Percentiles rank a stretch among this genome's conserved stretches.
Conservation (phyloP, 2,797 vertebrate species). For the Clarias pachynema region DNA sequence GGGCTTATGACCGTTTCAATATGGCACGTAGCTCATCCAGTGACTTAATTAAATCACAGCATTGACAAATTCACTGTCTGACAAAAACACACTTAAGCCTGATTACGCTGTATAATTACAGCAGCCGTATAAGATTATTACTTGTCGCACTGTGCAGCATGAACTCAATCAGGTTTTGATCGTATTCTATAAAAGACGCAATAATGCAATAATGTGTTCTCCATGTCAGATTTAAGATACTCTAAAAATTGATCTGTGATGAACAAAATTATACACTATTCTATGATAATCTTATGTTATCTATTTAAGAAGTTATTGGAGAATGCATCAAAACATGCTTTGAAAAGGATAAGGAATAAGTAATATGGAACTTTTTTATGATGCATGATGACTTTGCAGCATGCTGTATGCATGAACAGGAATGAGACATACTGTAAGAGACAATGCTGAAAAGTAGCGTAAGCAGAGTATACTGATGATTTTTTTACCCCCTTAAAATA, state of each 20-base stretch:
- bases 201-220: not conserved
- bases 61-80: not conserved
- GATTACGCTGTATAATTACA: not conserved
- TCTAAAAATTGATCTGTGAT: not conserved
- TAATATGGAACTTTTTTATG: not conserved
- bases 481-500: not conserved
- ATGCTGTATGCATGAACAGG: not conserved
- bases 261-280: not conserved
- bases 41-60: slow-evolving; percentile 16
- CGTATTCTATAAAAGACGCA: not conserved
- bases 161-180: not conserved
- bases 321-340: not conserved
- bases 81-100: slow-evolving; percentile 13
- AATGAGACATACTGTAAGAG: not conserved
- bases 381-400: not conserved
- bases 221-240: not conserved
- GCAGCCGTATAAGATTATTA: not conserved
- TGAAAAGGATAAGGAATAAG: not conserved
- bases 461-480: not conserved
- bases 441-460: not conserved
- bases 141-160: not conserved
- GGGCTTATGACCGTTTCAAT: not conserved
- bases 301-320: not conserved
- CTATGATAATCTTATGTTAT: not conserved
- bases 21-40: not conserved